Evolutionary conservation across 2,888 invertebrate species (phyloP), one percentile per base, ranked within the genome.

Genomic region (Leptopilina drosophilae): DNA sequence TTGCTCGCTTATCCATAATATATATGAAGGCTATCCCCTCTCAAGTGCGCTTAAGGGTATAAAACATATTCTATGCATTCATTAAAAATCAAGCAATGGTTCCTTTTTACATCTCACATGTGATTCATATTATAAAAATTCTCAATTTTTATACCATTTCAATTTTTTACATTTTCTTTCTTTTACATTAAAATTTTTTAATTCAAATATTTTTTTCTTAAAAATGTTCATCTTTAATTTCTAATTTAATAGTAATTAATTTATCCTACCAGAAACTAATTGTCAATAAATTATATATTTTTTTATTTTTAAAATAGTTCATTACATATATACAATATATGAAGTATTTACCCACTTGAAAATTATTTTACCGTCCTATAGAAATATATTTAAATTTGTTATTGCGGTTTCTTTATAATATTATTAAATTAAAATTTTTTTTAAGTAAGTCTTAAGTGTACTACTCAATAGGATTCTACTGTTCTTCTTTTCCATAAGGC

Each of bases 1-100:
- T 84, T 83, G 81, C 83, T 83, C 85, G 87, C 87, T 86, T 85
- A 87, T 86, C 82, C 87, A 84, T 83, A 85, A 56, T 73, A 84
- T 89, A 89, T 90, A 88, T 90, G 90, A 89, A 83, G 84, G 79
- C 81, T 66, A 11, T 78, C 81, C 81, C 84, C 73, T 73, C 73
- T 56, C 26, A 73, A 73, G 56, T 40, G 14, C 33, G 14, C 33
- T 33, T 12, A 69, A 46, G 69, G 69, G 69, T 26, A 42, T 42
- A 69, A 69, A 53, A 26, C 15, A 62, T 46, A 14, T 46, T 69
- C 12, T 49, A 5, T 20, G 42, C 33, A 62, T 59, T 59, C 15
- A 62, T 59, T n/a, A 62, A 62, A 33, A 33, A 33, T 8, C 15
- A 15, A 26, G 73, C 40, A 33, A 14, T 53, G 56, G 33, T 59